phyloP scores from a whole-genome alignment of 2,888 invertebrate species.

The Venustoraphidia nigricollis region DNA sequence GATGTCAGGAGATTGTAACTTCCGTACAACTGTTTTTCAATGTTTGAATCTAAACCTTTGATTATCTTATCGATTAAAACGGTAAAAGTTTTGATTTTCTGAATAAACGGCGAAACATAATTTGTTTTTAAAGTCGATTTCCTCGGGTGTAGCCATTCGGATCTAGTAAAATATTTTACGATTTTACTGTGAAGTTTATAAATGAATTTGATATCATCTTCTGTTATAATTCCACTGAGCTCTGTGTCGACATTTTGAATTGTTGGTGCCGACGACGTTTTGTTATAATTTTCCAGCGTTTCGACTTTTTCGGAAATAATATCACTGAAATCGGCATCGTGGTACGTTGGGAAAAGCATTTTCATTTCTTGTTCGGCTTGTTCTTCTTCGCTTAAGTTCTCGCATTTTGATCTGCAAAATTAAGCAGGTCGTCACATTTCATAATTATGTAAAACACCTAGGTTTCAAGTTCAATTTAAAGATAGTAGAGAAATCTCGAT shows the following conservation, averaged over 20 bases:
- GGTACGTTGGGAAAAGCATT: constrained; percentile 52
- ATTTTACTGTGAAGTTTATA: constrained; percentile 44
- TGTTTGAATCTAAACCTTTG: constrained; percentile 33
- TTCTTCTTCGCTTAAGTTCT: constrained; percentile 52
- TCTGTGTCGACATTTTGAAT: constrained; percentile 9
- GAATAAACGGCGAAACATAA: constrained; percentile 35
- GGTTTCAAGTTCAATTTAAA: no score
- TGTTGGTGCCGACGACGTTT: constrained; percentile 19
- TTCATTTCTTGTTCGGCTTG: constrained; percentile 46
- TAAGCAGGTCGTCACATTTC: constrained; percentile 1
- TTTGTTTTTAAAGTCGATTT: constrained; percentile 22
- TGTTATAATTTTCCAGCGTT: constrained; percentile 30
- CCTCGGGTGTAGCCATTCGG: constrained; percentile 42
- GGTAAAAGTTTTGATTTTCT: constrained; percentile 43
- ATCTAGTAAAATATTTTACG: constrained; percentile 36
- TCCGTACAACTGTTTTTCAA: constrained; percentile 37
- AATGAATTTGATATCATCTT: constrained; percentile 41
- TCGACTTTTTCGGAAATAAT: constrained; percentile 29
- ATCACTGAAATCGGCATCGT: constrained; percentile 54
- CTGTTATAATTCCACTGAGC: constrained; percentile 25
- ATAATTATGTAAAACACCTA: no score
- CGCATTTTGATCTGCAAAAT: constrained; percentile 39
- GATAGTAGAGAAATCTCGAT: no score
- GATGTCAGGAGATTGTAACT: constrained; percentile 42
- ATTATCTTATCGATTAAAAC: constrained; percentile 34